Base-by-base conservation (phyloP, 2,113 vertebrate genomes). In the Varanus salvator region DNA sequence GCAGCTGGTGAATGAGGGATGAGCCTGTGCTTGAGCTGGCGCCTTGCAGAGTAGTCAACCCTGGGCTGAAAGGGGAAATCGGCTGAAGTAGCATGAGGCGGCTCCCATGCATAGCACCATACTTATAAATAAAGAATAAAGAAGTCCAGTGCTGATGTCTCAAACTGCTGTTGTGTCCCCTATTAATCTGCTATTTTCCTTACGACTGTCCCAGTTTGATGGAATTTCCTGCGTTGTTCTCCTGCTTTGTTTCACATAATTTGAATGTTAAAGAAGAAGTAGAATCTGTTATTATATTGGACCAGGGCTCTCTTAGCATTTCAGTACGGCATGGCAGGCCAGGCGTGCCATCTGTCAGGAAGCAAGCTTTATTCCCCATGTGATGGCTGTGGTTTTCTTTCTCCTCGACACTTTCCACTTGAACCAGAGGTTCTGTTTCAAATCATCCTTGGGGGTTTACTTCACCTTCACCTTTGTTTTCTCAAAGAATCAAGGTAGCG, bases 281-380 rank as follows among this genome's bases (percentile, higher is more conserved):
- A 12, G 72, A 86, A 84, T 34, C 5, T 27, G 71, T 72, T 71
- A 9, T 60, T 29, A 6, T 11, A 80, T 66, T 15, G 75, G 54
- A 54, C 75, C 3, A 29, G 64, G 23, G 12, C 69, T 64, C 29
- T 54, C 19, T 38, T 4, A 78, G 50, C 31, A 68, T 74, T 75
- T 90, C 54, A 90, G 34, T 86, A 74, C 50, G 52, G 66, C 31
- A 60, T 48, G 54, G 85, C 50, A 5, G 0, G 0, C 27, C 1
- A 0, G 0, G 76, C 52, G 68, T 91, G 6, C 81, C 23, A 0
- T 90, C 84, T 82, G 1, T 0, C 76, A 74, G 27, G 84, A 44
- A 8, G 0, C 38, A 54, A 0, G 14, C 0, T 0, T 27, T 68
- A 54, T 83, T 38, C 15, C 75, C 66, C 9, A 7, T 17, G 1